Conservation (phyloP, 1,140 invertebrate species). For the Bombus turneri region DNA sequence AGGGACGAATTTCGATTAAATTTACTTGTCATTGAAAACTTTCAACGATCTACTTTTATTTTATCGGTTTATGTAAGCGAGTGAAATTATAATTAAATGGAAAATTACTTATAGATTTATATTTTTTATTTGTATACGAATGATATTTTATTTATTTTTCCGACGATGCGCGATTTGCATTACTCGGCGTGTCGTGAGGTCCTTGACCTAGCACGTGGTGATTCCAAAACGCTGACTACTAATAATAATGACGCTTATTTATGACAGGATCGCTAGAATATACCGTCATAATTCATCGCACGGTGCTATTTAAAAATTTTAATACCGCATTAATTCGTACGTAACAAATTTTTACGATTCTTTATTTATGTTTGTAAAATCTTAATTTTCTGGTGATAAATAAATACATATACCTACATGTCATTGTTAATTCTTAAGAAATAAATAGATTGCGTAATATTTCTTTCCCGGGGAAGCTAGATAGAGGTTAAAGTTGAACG, state of each 20-base stretch:
- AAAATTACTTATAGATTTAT: not conserved
- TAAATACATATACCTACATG: not conserved
- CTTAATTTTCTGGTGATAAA: not conserved
- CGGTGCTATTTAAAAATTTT: not conserved
- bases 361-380: conserved; percentile 20
- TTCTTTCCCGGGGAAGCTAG: not conserved
- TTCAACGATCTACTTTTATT: not conserved
- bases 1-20: not conserved
- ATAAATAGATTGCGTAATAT: not conserved
- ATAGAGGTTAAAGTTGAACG: not conserved
- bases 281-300: not conserved
- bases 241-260: conserved; percentile 35
- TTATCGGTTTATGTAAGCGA: not conserved
- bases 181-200: conserved; percentile 42
- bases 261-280: not conserved
- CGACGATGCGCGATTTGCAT: conserved; percentile 29
- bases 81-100: not conserved
- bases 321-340: too few relatives aligned
- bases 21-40: not conserved
- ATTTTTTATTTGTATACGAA: not conserved
- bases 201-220: conserved; percentile 56
- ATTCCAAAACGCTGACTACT: conserved; percentile 56
- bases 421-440: not conserved
- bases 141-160: conserved; percentile 1
- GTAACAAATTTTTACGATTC: not conserved